Evolutionary conservation across 2,797 vertebrate species (phyloP), one percentile per base, ranked within the genome.

Genomic region (Halcyon smyrnensis): DNA sequence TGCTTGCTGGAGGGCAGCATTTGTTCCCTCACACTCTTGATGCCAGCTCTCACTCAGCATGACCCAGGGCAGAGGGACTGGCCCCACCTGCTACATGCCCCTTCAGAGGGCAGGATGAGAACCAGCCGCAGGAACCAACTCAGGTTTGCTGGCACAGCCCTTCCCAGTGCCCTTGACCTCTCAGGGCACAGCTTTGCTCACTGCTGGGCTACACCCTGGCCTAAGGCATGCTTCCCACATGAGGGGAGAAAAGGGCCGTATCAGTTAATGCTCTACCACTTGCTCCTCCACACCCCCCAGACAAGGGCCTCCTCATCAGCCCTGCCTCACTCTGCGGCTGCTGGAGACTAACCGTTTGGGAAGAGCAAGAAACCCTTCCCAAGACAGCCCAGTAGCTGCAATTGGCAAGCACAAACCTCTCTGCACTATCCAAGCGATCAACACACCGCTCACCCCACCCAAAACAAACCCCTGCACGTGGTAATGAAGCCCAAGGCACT

Each of bases 101-200:
- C 32, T 53, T 53, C 3, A 1, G 17, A 85, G 9, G 9, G 17
- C 11, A n/a, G 14, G 30, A 10, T 41, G 11, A 84, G 37, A n/a
- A 2, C 25, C 9, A 51, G 82, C 11, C 3, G 0, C 8, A 77
- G 48, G 37, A 56, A 65, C 13, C 8, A 23, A 18, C 16, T 64
- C 12, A 5, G 21, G 7, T n/a, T 76, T 56, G n/a, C 39, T 57
- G 21, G 16, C 24, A 43, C 19, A 73, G 28, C 45, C 16, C 30
- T 67, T 41, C 70, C 19, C 43, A 1, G 0, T 1, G 0, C 16
- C 37, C 32, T 36, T 37, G 25, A 4, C n/a, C 34, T 53, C 32
- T 21, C 30, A 24, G 24, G 11, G 4, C 27, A 64, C 54, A 21
- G 57, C 25, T 74, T 32, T n/a, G 9, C 73, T 51, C 37, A 9